Conservation (phyloP, 2,888 invertebrate genomes). For the Cynaeus angustus region DNA sequence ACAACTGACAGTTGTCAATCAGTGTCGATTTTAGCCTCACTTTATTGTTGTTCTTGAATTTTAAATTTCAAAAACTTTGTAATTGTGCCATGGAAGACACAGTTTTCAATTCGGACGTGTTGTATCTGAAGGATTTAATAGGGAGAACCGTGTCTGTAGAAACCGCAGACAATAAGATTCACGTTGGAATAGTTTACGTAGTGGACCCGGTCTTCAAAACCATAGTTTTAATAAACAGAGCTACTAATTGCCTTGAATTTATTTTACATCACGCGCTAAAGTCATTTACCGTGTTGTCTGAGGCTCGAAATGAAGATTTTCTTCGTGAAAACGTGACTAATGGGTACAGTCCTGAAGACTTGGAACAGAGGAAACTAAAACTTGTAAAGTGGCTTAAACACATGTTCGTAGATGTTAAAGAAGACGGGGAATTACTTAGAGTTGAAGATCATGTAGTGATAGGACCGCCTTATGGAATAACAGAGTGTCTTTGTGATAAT, state of each 20-base stretch:
- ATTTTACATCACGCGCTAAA: slow-evolving; percentile 62
- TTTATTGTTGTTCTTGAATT: neutral
- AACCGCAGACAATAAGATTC: slow-evolving; percentile 59
- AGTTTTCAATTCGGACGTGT: slow-evolving; percentile 59
- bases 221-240: slow-evolving; percentile 57
- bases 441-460: slow-evolving; percentile 67
- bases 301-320: slow-evolving; percentile 55
- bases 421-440: slow-evolving; percentile 65
- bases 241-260: slow-evolving; percentile 46
- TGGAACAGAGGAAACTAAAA: slow-evolving; percentile 53
- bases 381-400: slow-evolving; percentile 67
- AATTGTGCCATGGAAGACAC: slow-evolving; percentile 49
- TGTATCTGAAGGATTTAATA: slow-evolving; percentile 62
- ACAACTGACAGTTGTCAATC: no score
- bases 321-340: slow-evolving; percentile 15
- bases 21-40: slow-evolving; percentile 24
- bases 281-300: slow-evolving; percentile 58
- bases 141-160: slow-evolving; percentile 63
- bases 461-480: slow-evolving; percentile 67
- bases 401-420: slow-evolving; percentile 66
- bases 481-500: slow-evolving; percentile 68
- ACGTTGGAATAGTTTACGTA: slow-evolving; percentile 64
- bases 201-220: slow-evolving; percentile 68
- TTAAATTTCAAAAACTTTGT: neutral
- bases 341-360: slow-evolving; percentile 28